phyloP scores from a whole-genome alignment of 2,797 vertebrate genomes.

The Notoglanidium macrostoma region DNA sequence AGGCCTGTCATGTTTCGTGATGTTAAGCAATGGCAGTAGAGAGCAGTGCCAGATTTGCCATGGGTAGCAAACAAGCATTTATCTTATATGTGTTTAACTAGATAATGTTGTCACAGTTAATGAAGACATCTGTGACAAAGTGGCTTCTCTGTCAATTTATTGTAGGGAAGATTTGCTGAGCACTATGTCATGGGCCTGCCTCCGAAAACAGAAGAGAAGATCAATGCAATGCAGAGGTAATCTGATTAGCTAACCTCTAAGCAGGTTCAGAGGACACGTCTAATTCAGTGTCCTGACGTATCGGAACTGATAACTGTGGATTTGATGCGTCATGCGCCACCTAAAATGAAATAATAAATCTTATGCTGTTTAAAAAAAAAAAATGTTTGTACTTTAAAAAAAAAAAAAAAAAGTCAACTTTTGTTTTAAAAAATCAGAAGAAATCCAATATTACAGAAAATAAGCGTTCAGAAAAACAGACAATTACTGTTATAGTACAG shows the following conservation, averaged over 20 bases:
- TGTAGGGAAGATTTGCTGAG: constrained; percentile 10
- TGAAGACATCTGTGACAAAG: constrained; percentile 4
- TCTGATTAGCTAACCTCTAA: constrained; percentile 9
- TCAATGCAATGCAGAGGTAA: constrained; percentile 12
- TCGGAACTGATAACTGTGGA: constrained; percentile 8
- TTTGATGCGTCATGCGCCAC: constrained; percentile 13
- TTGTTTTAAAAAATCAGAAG: background rate
- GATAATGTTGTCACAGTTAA: constrained; percentile 42
- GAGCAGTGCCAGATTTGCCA: background rate
- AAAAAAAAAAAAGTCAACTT: background rate
- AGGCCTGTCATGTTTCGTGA: constrained; percentile 16
- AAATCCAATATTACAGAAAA: background rate
- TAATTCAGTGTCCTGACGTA: background rate
- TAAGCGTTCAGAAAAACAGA: background rate
- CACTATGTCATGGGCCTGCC: constrained; percentile 32
- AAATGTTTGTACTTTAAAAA: background rate
- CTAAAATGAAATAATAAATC: constrained; percentile 7
- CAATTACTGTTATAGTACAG: background rate
- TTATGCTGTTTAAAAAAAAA: background rate
- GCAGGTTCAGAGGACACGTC: background rate
- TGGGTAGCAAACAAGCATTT: constrained; percentile 7
- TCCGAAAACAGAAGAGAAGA: background rate
- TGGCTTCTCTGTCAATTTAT: background rate
- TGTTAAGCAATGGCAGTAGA: background rate
- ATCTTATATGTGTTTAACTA: constrained; percentile 25